A percentile compares a stretch with the other conserved stretches of the same genome.
phyloP scores from a whole-genome alignment of 1,140 invertebrate species.

The Ceratina australensis region DNA sequence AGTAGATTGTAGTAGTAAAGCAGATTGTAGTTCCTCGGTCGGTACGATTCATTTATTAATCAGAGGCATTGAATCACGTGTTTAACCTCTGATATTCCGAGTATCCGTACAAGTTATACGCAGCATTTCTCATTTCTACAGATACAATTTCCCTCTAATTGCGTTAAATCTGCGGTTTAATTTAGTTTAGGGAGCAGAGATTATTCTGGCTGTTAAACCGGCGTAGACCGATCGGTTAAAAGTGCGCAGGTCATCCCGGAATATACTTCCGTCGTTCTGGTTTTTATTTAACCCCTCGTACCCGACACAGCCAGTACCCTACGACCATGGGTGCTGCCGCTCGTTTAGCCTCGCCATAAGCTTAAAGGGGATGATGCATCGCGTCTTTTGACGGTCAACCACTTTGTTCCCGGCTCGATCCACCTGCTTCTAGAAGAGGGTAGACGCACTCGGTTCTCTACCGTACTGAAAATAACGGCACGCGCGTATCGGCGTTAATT shows the following conservation, averaged over 20 bases:
- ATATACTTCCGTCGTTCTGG: conserved; percentile 45
- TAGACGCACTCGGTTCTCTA: background rate
- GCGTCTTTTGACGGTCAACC: conserved; percentile 50
- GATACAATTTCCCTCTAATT: too few species aligned
- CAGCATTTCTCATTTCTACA: too few species aligned
- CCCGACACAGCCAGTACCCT: background rate
- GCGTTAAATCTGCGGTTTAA: too few species aligned
- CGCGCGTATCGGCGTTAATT: too few species aligned
- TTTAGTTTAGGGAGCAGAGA: too few species aligned
- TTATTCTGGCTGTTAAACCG: too few species aligned
- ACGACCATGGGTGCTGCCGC: background rate
- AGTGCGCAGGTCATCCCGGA: conserved; percentile 36
- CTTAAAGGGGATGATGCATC: conserved; percentile 61
- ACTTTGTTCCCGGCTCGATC: conserved; percentile 40
- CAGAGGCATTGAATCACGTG: too few species aligned
- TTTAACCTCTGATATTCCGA: too few species aligned
- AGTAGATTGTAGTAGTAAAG: too few species aligned
- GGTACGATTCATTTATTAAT: too few species aligned
- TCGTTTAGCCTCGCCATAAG: background rate
- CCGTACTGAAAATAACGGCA: background rate
- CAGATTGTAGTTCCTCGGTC: too few species aligned
- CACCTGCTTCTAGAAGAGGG: background rate
- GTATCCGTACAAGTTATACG: too few species aligned
- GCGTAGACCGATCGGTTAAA: conserved; percentile 4
- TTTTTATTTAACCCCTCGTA: conserved; percentile 43